Conservation (phyloP, 2,113 vertebrate genomes). For the Entelurus aequoreus region DNA sequence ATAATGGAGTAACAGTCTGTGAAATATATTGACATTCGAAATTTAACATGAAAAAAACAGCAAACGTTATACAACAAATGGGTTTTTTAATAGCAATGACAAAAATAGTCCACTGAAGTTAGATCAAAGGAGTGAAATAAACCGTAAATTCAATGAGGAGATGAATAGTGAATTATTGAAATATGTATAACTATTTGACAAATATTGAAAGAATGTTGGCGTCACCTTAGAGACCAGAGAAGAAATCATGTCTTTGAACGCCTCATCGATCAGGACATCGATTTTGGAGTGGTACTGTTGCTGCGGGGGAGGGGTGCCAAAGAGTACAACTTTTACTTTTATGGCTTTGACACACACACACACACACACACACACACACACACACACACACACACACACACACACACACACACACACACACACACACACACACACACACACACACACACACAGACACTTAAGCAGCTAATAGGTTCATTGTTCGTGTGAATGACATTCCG, state of each 20-base stretch:
- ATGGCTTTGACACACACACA: conserved; percentile 5
- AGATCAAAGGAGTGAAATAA: too few relatives aligned
- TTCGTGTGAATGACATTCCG: conserved; percentile 85
- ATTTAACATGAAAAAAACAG: too few relatives aligned
- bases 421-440: conserved; percentile 7
- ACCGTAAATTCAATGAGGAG: too few relatives aligned
- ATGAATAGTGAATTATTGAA: too few relatives aligned
- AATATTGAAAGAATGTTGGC: not conserved
- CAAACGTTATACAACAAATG: too few relatives aligned
- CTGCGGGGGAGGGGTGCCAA: conserved; percentile 60
- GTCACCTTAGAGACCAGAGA: conserved; percentile 91
- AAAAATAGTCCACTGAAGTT: too few relatives aligned
- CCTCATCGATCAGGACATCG: conserved; percentile 91
- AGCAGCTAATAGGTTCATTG: conserved; percentile 96
- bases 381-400: conserved; percentile 15
- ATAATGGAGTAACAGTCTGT: too few relatives aligned
- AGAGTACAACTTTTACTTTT: not conserved
- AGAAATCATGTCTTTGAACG: conserved; percentile 89
- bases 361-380: conserved; percentile 10
- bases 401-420: conserved; percentile 33
- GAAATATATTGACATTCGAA: too few relatives aligned
- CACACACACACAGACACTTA: conserved; percentile 65
- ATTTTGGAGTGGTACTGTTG: conserved; percentile 98
- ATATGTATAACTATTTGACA: not conserved
- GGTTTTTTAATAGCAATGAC: too few relatives aligned